Base-by-base conservation (phyloP, 2,113 vertebrate genomes). In the Coptodon rendalli region DNA sequence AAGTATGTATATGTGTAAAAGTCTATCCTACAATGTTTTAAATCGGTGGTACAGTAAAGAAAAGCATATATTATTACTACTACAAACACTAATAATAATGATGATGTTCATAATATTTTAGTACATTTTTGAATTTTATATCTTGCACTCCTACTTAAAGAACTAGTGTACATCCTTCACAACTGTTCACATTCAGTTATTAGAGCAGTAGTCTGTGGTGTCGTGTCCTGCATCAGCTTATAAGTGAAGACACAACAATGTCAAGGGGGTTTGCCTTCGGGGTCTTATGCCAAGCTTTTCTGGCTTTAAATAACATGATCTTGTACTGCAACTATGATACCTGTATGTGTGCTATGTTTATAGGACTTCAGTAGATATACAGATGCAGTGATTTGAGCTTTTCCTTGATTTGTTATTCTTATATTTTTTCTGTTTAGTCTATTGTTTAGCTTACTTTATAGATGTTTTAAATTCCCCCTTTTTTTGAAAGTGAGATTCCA, bases 381-480 rank as follows among this genome's bases (percentile, higher is more conserved):
- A 86, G 78, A 89, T 81, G 29, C 16, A 48, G 19, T 57, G 57
- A 80, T 87, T 57, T 48, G n/a, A 86, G 48, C 24, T 80, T 73
- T 52, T 84, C 10, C 52, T 59, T 50, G 45, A 87, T 88, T 19
- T 78, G 1, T 86, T 88, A 82, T 90, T 73, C 16, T 63, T 90
- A 50, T 59, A 22, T 76, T 54, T 88, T 17, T 89, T 82, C 43
- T 76, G 54, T 57, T 50, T 14, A 83, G 48, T 17, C 6, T 76
- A 2, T 82, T 91, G 34, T 80, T 88, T 76, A 2, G 8, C 1
- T 27, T 24, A 3, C 11, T 87, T 87, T 87, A 9, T 71, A 54
- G 83, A 81, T 14, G 40, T 31, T 76, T 76, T 11, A 45, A 59
- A 80, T 83, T 40, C 56, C 7, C 5, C 2, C 24, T 71, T 89